phyloP scores from a whole-genome alignment of 2,888 invertebrate species.

The Drosophila mulleri region DNA sequence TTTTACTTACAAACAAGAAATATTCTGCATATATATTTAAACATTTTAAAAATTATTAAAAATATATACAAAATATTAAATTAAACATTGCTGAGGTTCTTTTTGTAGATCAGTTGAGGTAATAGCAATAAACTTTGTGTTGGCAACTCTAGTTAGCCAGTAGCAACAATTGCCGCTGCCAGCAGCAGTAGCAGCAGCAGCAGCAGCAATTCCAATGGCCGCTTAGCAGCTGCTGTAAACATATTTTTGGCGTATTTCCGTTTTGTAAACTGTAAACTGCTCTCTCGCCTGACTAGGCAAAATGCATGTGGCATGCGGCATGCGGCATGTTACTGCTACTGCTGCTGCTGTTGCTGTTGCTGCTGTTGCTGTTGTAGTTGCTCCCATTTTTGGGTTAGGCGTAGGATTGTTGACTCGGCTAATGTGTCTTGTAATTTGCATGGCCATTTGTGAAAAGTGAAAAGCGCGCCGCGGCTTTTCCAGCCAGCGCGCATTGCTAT shows the following conservation, averaged over 20 bases:
- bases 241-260: conserved; percentile 75
- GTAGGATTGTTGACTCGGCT: conserved; percentile 71
- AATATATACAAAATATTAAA: too few species aligned
- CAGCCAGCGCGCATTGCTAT: conserved; percentile 2
- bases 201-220: conserved; percentile 42
- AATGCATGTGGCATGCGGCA: conserved; percentile 43
- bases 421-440: conserved; percentile 79
- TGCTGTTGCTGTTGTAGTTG: conserved; percentile 43
- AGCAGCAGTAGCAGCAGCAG: conserved; percentile 8
- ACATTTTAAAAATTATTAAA: too few species aligned
- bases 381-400: conserved; percentile 75
- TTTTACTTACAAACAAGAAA: too few species aligned
- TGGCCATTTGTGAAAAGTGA: conserved; percentile 77
- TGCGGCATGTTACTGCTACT: conserved; percentile 28
- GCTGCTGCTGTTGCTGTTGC: conserved; percentile 26
- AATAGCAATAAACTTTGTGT: background rate
- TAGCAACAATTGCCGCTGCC: conserved; percentile 30
- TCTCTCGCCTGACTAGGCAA: conserved; percentile 40
- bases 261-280: conserved; percentile 63
- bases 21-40: too few species aligned
- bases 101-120: too few species aligned
- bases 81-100: too few species aligned
- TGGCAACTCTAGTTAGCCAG: conserved; percentile 41
- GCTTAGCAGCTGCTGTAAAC: conserved; percentile 71
- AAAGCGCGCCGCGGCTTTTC: conserved; percentile 60